Percentiles rank a stretch among this genome's conserved stretches.
Evolutionary conservation across 2,113 vertebrate species (phyloP).

Genomic region (Drymodes brunneopygia): DNA sequence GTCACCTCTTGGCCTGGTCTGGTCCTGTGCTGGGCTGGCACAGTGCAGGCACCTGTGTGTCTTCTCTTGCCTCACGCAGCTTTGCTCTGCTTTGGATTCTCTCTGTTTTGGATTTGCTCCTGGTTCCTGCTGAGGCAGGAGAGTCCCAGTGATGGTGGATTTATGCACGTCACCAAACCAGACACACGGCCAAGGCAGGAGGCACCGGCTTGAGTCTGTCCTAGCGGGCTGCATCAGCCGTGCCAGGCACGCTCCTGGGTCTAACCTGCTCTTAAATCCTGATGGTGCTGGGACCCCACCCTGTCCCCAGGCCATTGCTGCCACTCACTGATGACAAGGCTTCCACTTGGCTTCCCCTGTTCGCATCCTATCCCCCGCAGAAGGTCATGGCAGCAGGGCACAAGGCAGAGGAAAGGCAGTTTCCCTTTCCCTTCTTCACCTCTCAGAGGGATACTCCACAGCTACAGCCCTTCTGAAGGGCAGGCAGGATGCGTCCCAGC

Average conservation of each 20-base stretch:
- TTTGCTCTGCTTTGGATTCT: background rate
- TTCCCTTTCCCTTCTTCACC: background rate
- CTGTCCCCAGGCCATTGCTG: background rate
- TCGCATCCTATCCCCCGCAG: accelerated
- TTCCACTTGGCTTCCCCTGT: background rate
- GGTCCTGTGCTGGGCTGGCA: background rate
- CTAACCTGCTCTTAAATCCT: background rate
- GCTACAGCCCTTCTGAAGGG: background rate
- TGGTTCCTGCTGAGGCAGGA: background rate
- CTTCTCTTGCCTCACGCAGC: background rate
- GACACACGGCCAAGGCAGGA: background rate
- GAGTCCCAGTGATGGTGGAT: background rate
- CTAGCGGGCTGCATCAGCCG: accelerated
- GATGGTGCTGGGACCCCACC: background rate
- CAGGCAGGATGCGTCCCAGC: background rate
- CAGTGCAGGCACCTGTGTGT: background rate
- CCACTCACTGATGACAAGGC: background rate
- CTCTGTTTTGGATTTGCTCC: background rate
- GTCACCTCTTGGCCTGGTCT: background rate
- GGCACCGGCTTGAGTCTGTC: background rate
- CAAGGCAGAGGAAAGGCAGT: background rate
- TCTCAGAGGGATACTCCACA: background rate
- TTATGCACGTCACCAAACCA: background rate
- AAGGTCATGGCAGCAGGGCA: background rate
- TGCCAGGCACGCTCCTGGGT: accelerated